Base-by-base conservation (phyloP, 30 jellyfish, hydroid and myxozoan genomes). In the Pseudorhiza aurosa region DNA sequence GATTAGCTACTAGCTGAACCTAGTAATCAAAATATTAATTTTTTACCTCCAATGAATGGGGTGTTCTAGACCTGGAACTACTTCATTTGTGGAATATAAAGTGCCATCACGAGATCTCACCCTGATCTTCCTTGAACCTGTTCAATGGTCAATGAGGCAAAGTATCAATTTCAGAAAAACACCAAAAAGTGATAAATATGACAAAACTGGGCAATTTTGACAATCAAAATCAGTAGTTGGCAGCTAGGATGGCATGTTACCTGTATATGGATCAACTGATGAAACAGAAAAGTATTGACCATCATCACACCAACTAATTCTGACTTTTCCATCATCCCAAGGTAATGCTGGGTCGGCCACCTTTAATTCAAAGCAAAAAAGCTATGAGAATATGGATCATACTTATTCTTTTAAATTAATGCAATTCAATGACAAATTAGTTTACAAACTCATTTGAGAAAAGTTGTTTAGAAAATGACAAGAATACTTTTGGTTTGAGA, bases 291-390 rank as follows among this genome's bases (percentile, higher is more conserved):
- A 92, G 51, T 65, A 74, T 45, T 85, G 96, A 24, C 96, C 96
- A 85, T 92, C 98, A 18, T 96, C 98, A 36, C 94, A 59, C 98
- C 98, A 92, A 32, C 96, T 45, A 15, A 92, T 73, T 63, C 88
- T 47, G 17, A 96, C 82, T 51, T 72, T 67, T 30, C 45, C 60
- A 55, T 86, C 95, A 70, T 92, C 98, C 88, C 89, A 80, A 11
- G 91, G 91, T 2, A 81, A 31, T 10, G 68, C 36, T 8, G 95
- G 91, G 10, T 62, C 87, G 3, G 88, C 24, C 10, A 64, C 77
- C 77, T 64, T 29, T 7, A 5, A 31, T 11, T n/a, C n/a, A n/a
- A n/a, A n/a, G n/a, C n/a, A n/a, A n/a, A n/a, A n/a, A n/a, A n/a
- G n/a, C n/a, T n/a, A n/a, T n/a, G n/a, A n/a, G n/a, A n/a, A n/a